Evolutionary conservation across 2,113 vertebrate genomes (phyloP).

Genomic region (Copsychus sechellarum): DNA sequence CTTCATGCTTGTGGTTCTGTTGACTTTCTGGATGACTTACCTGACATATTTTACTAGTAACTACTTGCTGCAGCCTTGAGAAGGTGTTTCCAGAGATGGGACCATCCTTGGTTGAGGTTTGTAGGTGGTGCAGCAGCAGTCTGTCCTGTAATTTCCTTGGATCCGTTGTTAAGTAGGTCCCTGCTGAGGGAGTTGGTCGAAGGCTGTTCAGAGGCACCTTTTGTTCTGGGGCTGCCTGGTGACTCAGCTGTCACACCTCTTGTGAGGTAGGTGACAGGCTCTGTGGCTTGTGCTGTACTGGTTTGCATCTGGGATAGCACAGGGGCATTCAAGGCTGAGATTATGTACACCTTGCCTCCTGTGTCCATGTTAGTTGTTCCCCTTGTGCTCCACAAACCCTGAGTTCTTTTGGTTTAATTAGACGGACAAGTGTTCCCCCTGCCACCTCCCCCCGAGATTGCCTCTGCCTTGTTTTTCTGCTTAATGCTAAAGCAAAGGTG

Average conservation of each 20-base stretch:
- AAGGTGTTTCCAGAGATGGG: neutral
- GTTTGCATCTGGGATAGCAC: neutral
- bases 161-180: neutral
- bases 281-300: neutral
- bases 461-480: neutral
- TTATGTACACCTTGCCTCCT: neutral
- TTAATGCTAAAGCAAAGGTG: slow-evolving; percentile 6
- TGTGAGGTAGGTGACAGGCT: neutral
- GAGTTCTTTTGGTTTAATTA: neutral
- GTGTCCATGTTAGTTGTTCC: neutral
- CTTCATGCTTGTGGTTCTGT: neutral
- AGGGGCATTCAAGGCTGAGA: neutral
- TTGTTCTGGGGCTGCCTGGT: neutral
- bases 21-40: neutral
- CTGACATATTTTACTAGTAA: neutral
- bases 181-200: neutral
- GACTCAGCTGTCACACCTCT: neutral
- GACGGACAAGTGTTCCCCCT: neutral
- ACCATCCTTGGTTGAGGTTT: neutral
- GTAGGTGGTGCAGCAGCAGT: neutral
- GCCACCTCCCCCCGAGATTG: neutral
- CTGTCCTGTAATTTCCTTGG: neutral
- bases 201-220: neutral
- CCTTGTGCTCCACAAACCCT: neutral
- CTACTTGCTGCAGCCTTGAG: neutral